Conservation (phyloP, 2,113 vertebrate species). For the Herpailurus yagouaroundi region DNA sequence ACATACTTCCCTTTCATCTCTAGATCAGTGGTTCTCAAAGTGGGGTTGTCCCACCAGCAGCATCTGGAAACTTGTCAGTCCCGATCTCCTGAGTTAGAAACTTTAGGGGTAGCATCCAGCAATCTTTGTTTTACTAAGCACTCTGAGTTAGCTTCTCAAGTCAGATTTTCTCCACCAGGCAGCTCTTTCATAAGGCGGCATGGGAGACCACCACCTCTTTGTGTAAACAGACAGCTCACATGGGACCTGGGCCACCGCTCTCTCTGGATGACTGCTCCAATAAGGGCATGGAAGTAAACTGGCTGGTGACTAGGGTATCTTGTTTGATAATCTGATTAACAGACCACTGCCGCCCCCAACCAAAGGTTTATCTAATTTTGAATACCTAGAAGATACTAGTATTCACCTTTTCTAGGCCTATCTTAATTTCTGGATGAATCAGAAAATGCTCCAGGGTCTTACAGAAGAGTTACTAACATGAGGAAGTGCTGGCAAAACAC, state of each 20-base stretch:
- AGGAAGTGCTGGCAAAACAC: slow-evolving; percentile 37
- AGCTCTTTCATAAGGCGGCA: neutral
- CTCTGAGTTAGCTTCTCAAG: neutral
- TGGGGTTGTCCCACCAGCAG: neutral
- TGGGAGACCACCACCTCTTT: neutral
- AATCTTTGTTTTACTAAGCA: neutral
- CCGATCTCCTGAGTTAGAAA: neutral
- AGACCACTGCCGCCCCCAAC: neutral
- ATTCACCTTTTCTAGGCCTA: slow-evolving; percentile 22
- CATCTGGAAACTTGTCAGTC: neutral
- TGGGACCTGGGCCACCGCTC: neutral
- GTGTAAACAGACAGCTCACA: neutral
- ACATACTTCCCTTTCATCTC: neutral
- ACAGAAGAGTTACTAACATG: neutral
- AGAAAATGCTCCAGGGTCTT: slow-evolving; percentile 17
- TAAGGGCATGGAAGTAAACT: neutral
- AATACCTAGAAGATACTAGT: neutral
- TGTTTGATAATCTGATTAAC: neutral
- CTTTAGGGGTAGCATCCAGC: neutral
- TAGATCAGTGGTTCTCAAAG: neutral
- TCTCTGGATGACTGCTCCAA: neutral
- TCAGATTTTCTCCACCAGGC: neutral
- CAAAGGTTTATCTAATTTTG: neutral
- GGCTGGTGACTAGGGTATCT: neutral
- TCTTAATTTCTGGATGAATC: slow-evolving; percentile 14